These are phyloP conservation scores for Phyllostomus hastatus DNA, from an alignment of 2,113 vertebrate species.

Conservation along the genomic window DNA sequence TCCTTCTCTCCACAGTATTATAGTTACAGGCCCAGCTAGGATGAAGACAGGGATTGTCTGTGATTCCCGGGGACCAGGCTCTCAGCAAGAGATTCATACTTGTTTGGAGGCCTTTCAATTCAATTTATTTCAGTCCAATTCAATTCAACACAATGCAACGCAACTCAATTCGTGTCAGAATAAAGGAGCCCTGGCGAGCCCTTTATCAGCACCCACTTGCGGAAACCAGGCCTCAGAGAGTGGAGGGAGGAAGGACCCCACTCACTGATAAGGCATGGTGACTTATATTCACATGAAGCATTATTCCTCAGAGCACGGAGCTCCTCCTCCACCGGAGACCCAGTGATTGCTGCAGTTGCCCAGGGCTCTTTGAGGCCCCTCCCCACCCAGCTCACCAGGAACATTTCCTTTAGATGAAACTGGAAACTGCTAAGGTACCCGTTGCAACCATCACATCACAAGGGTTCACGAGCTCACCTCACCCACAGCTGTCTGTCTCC, in stretches of 20 bases:
- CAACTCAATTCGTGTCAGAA: not conserved
- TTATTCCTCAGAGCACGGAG: not conserved
- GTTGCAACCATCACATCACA: too few species aligned
- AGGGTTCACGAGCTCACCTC: not conserved
- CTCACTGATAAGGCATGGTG: not conserved
- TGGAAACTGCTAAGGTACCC: not conserved
- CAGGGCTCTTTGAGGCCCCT: not conserved
- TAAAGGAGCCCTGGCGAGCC: not conserved
- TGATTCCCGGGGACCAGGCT: not conserved
- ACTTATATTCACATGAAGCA: not conserved
- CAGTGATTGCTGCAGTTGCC: fast-evolving
- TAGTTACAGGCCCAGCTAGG: fast-evolving
- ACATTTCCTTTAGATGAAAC: not conserved
- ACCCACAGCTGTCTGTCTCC: not conserved
- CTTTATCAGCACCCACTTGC: fast-evolving
- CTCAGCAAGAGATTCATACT: not conserved
- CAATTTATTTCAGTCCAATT: conserved; percentile 30
- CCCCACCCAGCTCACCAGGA: not conserved
- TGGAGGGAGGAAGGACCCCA: not conserved
- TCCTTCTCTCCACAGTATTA: not conserved
- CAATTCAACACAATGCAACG: not conserved
- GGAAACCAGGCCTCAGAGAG: not conserved
- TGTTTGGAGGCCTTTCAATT: not conserved
- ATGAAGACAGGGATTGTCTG: not conserved
- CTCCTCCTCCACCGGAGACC: not conserved